A percentile compares a stretch with the other conserved stretches of the same genome.
These are phyloP conservation scores for Orthonyx spaldingii DNA, from an alignment of 2,113 vertebrate genomes.

Conservation along the genomic window DNA sequence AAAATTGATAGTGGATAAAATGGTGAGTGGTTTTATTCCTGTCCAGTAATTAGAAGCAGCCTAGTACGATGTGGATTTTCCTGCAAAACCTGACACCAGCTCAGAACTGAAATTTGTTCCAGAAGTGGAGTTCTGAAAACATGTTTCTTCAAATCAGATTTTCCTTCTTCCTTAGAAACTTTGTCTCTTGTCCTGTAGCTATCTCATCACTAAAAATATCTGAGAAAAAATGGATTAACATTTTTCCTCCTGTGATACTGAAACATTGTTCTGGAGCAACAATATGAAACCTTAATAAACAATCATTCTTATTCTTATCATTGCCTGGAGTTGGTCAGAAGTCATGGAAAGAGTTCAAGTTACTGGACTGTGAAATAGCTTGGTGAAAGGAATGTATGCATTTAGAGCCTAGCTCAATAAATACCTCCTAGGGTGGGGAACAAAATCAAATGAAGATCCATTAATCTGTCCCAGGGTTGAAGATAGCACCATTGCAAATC, in stretches of 20 bases:
- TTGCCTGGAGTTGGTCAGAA: not conserved
- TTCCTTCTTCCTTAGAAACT: not conserved
- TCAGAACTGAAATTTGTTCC: not conserved
- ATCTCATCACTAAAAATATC: not conserved
- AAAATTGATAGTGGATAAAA: not conserved
- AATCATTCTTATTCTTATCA: not conserved
- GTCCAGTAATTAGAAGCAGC: not conserved
- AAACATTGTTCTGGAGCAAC: not conserved
- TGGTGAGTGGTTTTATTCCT: not conserved
- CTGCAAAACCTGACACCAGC: not conserved
- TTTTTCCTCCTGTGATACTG: not conserved
- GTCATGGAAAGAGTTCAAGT: not conserved
- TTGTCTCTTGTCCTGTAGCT: not conserved
- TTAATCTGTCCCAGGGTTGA: not conserved
- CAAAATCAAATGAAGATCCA: not conserved
- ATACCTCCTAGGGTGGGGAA: not conserved
- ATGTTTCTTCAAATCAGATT: not conserved
- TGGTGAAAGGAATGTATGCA: not conserved
- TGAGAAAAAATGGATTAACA: not conserved
- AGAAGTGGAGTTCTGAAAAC: not conserved
- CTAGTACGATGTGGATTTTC: not conserved
- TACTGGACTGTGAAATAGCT: not conserved
- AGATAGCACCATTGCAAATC: not conserved
- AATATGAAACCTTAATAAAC: not conserved
- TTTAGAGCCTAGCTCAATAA: not conserved